Base-by-base conservation (phyloP, 2,888 invertebrate species). In the Drosophila monieri region DNA sequence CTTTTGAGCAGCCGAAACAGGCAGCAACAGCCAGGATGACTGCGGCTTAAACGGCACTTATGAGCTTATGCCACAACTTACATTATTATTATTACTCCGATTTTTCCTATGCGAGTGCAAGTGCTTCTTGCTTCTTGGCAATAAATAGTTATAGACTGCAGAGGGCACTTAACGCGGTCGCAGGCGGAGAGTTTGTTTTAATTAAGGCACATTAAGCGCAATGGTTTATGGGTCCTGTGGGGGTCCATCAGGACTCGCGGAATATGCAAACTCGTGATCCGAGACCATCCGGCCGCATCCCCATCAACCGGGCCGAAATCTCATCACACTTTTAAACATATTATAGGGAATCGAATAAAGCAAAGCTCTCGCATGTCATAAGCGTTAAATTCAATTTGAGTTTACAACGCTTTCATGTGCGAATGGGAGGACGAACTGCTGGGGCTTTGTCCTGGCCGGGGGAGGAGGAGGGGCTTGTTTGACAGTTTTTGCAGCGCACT, bases 1-100 rank as follows among this genome's bases (percentile, higher is more conserved):
- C 71, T 68, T 64, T 54, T 58, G 52, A 37, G 30, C 62, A 53
- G 47, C 64, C 65, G 54, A 46, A 61, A 52, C 49, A 66, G 62
- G 62, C 51, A 58, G 54, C 65, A 55, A 48, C 53, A 67, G 75
- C 77, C 53, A 51, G 62, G 62, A 71, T 71, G 69, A 71, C 72
- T 69, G 72, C 78, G 84, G 84, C 84, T 88, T 85, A 85, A 85
- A 85, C 85, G 84, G 86, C 84, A 88, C 84, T 85, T 85, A 88
- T 85, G 84, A 85, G 84, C 84, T 85, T 85, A 85, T 83, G 83
- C 87, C 88, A 76, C 84, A 85, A 85, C 84, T 85, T 85, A 85
- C 84, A 85, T 88, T 88, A 88, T 84, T 85, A 84, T 88, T 88
- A 84, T 88, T 81, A 81, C 86, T 73, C 76, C 48, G 68, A 80